phyloP scores from a whole-genome alignment of 1,140 invertebrate genomes.

The Phenacoccus solenopsis region DNA sequence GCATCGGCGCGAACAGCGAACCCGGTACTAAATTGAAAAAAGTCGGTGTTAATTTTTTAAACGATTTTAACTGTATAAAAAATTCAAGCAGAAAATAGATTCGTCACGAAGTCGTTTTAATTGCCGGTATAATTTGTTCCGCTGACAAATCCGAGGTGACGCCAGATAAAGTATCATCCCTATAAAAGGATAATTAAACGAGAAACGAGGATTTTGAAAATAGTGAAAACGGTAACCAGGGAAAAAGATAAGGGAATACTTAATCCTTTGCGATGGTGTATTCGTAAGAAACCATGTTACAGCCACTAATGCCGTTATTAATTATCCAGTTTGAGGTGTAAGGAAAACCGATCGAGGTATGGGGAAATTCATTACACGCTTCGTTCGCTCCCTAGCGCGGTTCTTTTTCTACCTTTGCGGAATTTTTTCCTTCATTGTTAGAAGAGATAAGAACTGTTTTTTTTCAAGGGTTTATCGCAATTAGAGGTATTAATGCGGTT shows the following conservation, averaged over 20 bases:
- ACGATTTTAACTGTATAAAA: background rate
- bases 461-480: no score
- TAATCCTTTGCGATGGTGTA: background rate
- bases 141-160: background rate
- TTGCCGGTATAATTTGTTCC: background rate
- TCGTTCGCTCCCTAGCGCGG: background rate
- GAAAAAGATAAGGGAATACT: background rate
- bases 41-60: background rate
- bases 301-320: background rate
- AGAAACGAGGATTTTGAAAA: background rate
- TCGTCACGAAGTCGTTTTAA: background rate
- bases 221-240: background rate
- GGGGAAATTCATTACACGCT: background rate
- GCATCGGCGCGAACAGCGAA: no score
- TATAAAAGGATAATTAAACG: background rate
- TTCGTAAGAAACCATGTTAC: background rate
- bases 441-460: no score
- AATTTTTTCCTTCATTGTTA: no score
- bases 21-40: no score
- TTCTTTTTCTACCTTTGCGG: no score
- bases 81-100: background rate
- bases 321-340: background rate
- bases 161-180: background rate
- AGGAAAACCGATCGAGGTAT: background rate
- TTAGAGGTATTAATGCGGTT: no score